Evolutionary conservation across 2,797 vertebrate species (phyloP), one percentile per base, ranked within the genome.

Genomic region (Halcyon chelicuti): DNA sequence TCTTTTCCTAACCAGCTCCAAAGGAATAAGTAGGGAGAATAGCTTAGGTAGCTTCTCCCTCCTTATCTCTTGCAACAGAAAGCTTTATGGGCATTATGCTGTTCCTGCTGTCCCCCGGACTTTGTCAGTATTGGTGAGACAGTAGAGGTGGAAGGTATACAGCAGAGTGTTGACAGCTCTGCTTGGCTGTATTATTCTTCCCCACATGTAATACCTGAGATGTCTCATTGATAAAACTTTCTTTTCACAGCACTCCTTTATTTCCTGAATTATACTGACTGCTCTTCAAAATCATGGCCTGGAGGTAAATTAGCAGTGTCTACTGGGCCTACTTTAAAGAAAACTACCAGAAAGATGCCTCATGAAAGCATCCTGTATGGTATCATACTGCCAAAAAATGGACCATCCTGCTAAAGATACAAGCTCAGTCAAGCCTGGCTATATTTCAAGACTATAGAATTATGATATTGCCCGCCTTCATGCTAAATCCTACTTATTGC

Each of bases 211-310:
- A 90, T 95, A 96, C 82, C 94, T 94, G 85, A 6, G 67, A 88
- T 95, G 96, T 96, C 95, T 8, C 95, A 96, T 81, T 71, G 93
- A 94, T 97, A 94, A 82, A 95, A 86, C 73, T 94, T 94, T 61
- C 51, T 84, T 94, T 84, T 88, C 1, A 0, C 2, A 1, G 44
- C 14, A 49, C 31, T 91, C 47, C 33, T 77, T 26, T 86, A 4
- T 81, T 91, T 93, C 76, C 62, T 94, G 96, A 96, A 31, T 82
- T 95, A 46, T 84, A 77, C 85, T 97, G 95, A 95, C 93, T 97
- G 71, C 47, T 46, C 52, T 96, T 95, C 66, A 76, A 90, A 95
- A 73, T 62, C 73, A 25, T 62, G 37, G 60, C 85, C 88, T 76
- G 60, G 21, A 97, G 93, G 55, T 86, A 88, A 86, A 88, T 88